A percentile compares a stretch with the other conserved stretches of the same genome.
Conservation (phyloP, 2,888 invertebrate species). For the Tetranychus piercei region DNA sequence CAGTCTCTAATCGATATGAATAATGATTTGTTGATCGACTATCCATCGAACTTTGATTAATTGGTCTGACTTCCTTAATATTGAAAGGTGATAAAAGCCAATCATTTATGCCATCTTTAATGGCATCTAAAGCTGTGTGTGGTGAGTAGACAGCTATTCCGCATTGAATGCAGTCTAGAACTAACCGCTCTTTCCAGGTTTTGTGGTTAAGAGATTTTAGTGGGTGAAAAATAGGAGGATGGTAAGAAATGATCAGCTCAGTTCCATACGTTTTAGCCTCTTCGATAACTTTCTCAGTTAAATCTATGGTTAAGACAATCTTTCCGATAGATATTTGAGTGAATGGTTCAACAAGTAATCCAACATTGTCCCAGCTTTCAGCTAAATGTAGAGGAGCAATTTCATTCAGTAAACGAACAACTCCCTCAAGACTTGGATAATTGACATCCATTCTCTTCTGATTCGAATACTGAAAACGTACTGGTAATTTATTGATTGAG, state of each 20-base stretch:
- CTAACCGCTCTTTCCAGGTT: slow-evolving; percentile 56
- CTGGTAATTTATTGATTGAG: no score
- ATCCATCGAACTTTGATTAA: slow-evolving; percentile 19
- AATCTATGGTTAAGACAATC: slow-evolving; percentile 71
- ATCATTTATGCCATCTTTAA: slow-evolving; percentile 69
- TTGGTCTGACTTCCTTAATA: slow-evolving; percentile 27
- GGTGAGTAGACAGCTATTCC: slow-evolving; percentile 78
- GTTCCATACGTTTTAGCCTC: slow-evolving; percentile 52
- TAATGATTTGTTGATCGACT: not conserved
- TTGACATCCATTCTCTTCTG: not conserved
- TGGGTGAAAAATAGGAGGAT: slow-evolving; percentile 80
- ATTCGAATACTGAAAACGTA: no score
- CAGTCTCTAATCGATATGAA: not conserved
- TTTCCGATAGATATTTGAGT: slow-evolving; percentile 37
- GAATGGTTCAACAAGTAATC: slow-evolving; percentile 62
- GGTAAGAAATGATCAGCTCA: slow-evolving; percentile 74
- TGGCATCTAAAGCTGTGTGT: slow-evolving; percentile 73
- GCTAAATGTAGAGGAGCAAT: slow-evolving; percentile 51
- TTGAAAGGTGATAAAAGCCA: slow-evolving; percentile 61
- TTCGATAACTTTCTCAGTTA: slow-evolving; percentile 65
- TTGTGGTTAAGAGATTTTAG: slow-evolving; percentile 52
- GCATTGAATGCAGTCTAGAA: slow-evolving; percentile 57
- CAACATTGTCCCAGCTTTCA: slow-evolving; percentile 86
- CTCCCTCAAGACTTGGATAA: not conserved
- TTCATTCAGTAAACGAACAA: not conserved